A percentile compares a stretch with the other conserved stretches of the same genome.
Conservation (phyloP, 2,797 vertebrate species). For the Garrulus glandarius region DNA sequence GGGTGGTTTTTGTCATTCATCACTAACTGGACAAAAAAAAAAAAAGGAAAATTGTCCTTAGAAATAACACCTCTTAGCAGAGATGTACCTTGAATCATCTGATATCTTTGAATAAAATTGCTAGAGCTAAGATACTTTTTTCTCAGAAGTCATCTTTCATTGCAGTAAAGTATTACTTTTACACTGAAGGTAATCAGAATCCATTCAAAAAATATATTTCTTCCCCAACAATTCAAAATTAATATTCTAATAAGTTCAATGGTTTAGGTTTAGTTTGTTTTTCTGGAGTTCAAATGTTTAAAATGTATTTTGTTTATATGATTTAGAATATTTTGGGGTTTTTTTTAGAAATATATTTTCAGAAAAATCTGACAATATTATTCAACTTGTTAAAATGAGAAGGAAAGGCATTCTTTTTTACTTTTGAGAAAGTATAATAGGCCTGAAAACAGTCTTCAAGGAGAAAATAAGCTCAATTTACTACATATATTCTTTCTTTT, state of each 20-base stretch:
- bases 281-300: background rate
- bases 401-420: background rate
- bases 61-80: background rate
- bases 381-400: background rate
- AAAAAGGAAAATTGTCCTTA: background rate
- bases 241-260: background rate
- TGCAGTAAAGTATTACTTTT: background rate
- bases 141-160: background rate
- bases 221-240: background rate
- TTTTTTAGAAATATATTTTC: background rate
- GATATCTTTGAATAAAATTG: background rate
- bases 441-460: background rate
- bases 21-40: background rate
- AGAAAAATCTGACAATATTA: background rate
- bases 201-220: background rate
- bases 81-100: background rate
- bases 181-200: background rate
- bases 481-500: background rate
- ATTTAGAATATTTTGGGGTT: accelerated
- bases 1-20: background rate
- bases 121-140: background rate
- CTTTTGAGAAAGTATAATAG: background rate
- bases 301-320: background rate
- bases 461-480: background rate
- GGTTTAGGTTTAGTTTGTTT: accelerated